A percentile compares a stretch with the other conserved stretches of the same genome.
Evolutionary conservation across 1,140 invertebrate genomes (phyloP).

Genomic region (Drosophila malerkotliana): DNA sequence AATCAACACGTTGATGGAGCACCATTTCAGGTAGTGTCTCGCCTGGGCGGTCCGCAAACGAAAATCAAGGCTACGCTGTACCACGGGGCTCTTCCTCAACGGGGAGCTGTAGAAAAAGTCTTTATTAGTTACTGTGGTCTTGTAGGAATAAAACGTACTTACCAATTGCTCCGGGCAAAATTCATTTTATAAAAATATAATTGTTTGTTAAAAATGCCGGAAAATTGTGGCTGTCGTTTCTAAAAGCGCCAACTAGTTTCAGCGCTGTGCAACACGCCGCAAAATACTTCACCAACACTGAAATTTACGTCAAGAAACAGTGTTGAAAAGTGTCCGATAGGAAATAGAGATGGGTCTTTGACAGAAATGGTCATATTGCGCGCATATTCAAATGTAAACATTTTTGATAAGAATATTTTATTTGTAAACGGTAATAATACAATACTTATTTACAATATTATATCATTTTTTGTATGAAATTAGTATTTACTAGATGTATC

Average conservation of each 20-base stretch:
- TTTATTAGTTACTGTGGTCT: background rate
- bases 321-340: background rate
- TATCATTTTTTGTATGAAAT: background rate
- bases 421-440: background rate
- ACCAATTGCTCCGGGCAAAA: constrained; percentile 37
- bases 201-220: constrained; percentile 23
- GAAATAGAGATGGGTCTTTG: background rate
- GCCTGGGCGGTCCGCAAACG: constrained; percentile 53
- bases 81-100: constrained; percentile 33
- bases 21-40: constrained; percentile 70
- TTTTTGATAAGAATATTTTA: background rate
- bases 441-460: no score
- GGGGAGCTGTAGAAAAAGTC: constrained; percentile 28
- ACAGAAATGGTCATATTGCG: background rate
- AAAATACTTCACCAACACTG: background rate
- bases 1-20: constrained; percentile 57
- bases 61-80: constrained; percentile 60
- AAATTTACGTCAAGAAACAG: background rate
- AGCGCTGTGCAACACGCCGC: background rate
- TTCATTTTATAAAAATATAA: constrained; percentile 17
- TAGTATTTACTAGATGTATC: background rate
- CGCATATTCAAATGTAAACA: background rate
- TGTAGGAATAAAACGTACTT: background rate
- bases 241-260: background rate
- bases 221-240: constrained; percentile 18